Evolutionary conservation across 2,113 vertebrate genomes (phyloP), one percentile per base, ranked within the genome.

Genomic region (Mesitornis unicolor): DNA sequence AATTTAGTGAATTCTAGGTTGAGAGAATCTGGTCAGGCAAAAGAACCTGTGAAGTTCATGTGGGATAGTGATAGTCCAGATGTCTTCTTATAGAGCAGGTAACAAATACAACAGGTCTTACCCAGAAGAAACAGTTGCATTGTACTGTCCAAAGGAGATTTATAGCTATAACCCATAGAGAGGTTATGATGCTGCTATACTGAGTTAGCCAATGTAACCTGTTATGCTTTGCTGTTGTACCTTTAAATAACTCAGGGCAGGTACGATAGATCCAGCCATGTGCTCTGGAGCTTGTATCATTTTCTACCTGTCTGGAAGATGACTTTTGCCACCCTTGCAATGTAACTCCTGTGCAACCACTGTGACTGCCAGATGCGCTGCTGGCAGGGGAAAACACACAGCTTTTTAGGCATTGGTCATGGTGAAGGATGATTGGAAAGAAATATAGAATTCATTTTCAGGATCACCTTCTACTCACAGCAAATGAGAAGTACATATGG

Each of bases 361-460:
- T 56, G 43, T 43, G 76, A 81, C 87, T 80, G 64, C 65, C 60
- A 29, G 57, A 42, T 40, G 40, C n/a, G 47, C 75, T 70, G 40
- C 65, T 87, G 83, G 48, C 64, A 53, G 76, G 60, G 69, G 74
- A 61, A 47, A 93, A 74, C 57, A 38, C 29, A 26, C 28, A 19
- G 57, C 48, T 63, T 63, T 91, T 78, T 26, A 83, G n/a, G 75
- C 31, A 54, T 0, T 47, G 75, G 54, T 51, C 51, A 28, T 13
- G 28, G 51, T 84, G 50, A 93, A 75, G 31, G 67, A 79, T 85
- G 90, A 77, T 6, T 56, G 70, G 47, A 77, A 64, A 91, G 78
- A 95, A 95, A 95, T 68, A 87, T 0, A 73, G 81, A 95, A 92
- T 95, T 94, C 18, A 95, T 95, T 96, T 93, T 57, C 80, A 71